Base-by-base conservation (phyloP, 2,797 vertebrate genomes). In the Paedocypris micromegethes region DNA sequence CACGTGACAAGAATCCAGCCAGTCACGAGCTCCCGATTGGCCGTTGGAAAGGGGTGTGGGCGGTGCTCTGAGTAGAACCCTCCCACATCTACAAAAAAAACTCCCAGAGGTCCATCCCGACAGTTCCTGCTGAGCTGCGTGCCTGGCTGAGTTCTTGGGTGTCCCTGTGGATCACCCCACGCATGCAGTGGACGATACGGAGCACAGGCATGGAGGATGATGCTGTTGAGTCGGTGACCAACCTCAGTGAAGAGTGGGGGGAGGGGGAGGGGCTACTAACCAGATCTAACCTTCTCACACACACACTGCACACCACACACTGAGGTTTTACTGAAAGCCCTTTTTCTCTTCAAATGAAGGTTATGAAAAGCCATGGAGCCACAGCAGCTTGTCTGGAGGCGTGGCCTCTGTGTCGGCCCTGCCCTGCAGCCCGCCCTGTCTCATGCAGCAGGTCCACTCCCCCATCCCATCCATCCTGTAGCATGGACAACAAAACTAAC, bases 381-480 rank as follows among this genome's bases (percentile, higher is more conserved):
- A 93, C 91, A 95, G 91, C 91, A 92, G 89, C 90, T 92, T 92
- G 89, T 91, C 87, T 88, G 90, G 89, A 86, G 89, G 90, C 87
- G 88, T 88, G 82, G 91, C 91, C 89, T 92, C 90, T 83, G 90
- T 91, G 90, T 91, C 92, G 86, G 88, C 89, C 83, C 86, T 89
- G 85, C 90, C 92, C 88, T 93, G 89, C 91, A 92, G 89, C 88
- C 90, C 90, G 87, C 88, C 91, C 88, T 92, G 90, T 89, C 90
- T 88, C 89, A 90, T 91, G 87, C 88, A 92, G 89, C 90, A 91
- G 86, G 93, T 91, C 87, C 88, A 88, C 86, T 93, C 91, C 88
- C 90, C 92, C 91, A 91, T 92, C 86, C 90, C 91, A 90, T 92
- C 91, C 89, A 91, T 93, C 91, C 89, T 91, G 89, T 93, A 92